Conservation (phyloP, 2,113 vertebrate genomes). For the Onychostruthus taczanowskii region DNA sequence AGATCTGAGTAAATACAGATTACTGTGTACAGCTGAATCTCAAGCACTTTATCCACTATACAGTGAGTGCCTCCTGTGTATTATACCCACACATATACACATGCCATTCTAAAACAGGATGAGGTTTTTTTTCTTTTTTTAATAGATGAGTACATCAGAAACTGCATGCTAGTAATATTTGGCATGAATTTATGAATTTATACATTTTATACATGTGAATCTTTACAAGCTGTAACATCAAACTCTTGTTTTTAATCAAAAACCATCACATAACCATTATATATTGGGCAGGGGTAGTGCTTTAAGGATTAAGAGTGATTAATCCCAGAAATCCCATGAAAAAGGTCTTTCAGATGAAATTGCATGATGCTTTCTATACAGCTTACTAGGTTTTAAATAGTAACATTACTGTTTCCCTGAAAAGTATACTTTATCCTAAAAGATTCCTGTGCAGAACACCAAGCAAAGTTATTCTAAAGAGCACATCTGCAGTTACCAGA, state of each 20-base stretch:
- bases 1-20: slow-evolving; percentile 43
- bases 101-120: slow-evolving; percentile 17
- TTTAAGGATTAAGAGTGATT: slow-evolving; percentile 9
- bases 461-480: neutral
- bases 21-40: neutral
- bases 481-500: neutral
- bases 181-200: slow-evolving; percentile 49
- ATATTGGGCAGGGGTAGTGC: neutral
- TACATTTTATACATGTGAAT: slow-evolving; percentile 27
- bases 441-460: neutral
- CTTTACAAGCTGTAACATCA: neutral
- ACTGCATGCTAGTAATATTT: slow-evolving; percentile 44
- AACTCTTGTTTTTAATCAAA: neutral
- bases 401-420: neutral
- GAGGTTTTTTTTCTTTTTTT: neutral
- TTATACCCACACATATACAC: neutral
- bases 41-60: neutral
- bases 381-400: neutral
- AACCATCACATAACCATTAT: neutral
- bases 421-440: neutral
- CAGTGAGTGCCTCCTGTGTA: neutral
- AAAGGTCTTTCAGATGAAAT: neutral
- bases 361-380: neutral
- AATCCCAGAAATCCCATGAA: neutral
- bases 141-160: slow-evolving; percentile 3